Evolutionary conservation across 2,888 invertebrate species (phyloP).

Genomic region (Norana najaformis): DNA sequence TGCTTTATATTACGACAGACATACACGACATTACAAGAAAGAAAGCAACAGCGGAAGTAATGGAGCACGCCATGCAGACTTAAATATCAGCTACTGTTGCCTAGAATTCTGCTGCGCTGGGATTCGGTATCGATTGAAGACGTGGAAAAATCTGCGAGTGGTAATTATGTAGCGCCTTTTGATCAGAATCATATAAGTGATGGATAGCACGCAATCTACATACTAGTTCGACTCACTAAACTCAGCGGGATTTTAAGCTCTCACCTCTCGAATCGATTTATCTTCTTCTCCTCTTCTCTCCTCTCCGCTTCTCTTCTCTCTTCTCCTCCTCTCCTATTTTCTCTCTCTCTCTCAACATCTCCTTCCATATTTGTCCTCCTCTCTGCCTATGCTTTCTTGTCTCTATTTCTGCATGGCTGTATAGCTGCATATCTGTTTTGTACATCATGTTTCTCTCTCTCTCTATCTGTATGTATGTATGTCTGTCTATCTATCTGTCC

Average conservation of each 20-base stretch:
- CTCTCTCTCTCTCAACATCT: background rate
- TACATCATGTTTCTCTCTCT: background rate
- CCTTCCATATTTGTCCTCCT: background rate
- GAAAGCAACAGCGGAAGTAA: background rate
- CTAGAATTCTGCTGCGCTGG: background rate
- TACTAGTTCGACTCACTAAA: background rate
- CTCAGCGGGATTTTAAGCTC: background rate
- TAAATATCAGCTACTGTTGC: background rate
- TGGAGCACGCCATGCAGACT: background rate
- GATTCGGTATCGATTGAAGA: background rate
- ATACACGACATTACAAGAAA: background rate
- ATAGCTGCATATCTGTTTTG: background rate
- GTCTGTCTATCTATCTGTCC: too few species aligned
- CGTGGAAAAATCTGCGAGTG: background rate
- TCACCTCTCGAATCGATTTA: background rate
- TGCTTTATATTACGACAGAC: background rate
- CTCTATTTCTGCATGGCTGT: background rate
- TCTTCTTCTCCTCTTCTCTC: background rate
- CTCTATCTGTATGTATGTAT: background rate
- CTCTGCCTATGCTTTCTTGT: background rate
- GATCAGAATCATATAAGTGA: background rate
- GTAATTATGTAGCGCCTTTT: background rate
- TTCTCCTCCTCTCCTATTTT: background rate
- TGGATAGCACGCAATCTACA: background rate
- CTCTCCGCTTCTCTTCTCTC: too few species aligned